Evolutionary conservation across 2,888 invertebrate species (phyloP).

Genomic region (Ptychoptera contaminata): DNA sequence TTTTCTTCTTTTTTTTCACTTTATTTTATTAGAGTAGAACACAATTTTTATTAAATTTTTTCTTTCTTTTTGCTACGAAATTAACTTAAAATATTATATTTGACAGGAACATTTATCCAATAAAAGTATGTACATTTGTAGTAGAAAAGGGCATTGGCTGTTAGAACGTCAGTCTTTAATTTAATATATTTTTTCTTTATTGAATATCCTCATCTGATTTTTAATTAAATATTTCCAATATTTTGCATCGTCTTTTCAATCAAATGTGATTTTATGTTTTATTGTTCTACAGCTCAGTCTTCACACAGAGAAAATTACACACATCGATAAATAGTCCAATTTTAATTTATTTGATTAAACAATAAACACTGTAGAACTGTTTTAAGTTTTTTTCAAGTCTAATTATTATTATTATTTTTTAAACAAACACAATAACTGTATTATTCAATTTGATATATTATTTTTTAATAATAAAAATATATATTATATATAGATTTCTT

Average conservation of each 20-base stretch:
- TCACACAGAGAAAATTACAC: not conserved
- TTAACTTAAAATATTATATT: no score
- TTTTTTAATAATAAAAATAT: not conserved
- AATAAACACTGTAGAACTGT: not conserved
- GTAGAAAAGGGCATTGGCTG: constrained; percentile 9
- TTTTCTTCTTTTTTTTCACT: not conserved
- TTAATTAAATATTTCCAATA: no score
- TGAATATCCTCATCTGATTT: not conserved
- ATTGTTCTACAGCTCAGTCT: constrained; percentile 10
- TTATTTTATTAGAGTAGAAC: no score
- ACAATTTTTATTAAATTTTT: no score
- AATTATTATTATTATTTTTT: not conserved
- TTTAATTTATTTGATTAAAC: not conserved
- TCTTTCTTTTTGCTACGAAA: no score
- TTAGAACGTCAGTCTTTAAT: constrained; percentile 11
- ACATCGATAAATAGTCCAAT: not conserved
- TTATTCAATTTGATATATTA: not conserved
- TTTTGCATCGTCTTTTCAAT: no score
- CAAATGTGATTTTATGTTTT: not conserved
- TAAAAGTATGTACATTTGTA: not conserved
- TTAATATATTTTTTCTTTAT: not conserved
- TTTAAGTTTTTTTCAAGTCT: not conserved
- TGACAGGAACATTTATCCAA: constrained; percentile 10
- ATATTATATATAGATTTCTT: not conserved
- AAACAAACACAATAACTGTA: not conserved